Evolutionary conservation across 2,797 vertebrate species (phyloP).

Genomic region (Smutsia temminckii): DNA sequence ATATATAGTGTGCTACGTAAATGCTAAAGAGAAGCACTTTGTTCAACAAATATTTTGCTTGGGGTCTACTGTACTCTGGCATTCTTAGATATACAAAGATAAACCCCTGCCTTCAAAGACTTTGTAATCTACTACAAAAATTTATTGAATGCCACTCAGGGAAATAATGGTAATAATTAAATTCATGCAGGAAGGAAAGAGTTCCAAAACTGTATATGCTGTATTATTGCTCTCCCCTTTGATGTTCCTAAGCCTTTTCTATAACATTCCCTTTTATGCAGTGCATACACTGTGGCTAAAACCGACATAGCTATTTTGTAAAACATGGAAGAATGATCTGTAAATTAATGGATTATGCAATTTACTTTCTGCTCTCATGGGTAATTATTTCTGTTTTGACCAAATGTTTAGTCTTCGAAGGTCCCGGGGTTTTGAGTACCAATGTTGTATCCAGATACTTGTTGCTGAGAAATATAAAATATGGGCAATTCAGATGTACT

Average conservation of each 20-base stretch:
- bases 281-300: background rate
- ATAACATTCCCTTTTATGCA: background rate
- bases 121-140: background rate
- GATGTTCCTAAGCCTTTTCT: background rate
- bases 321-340: background rate
- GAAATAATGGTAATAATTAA: background rate
- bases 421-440: background rate
- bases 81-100: background rate
- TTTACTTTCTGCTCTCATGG: slow-evolving; percentile 4
- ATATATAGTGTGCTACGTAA: background rate
- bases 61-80: background rate
- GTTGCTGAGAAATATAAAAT: background rate
- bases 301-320: background rate
- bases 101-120: background rate
- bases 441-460: background rate
- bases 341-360: background rate
- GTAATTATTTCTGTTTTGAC: slow-evolving; percentile 42
- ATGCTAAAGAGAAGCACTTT: background rate
- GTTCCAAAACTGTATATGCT: background rate
- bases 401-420: slow-evolving; percentile 2
- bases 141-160: background rate
- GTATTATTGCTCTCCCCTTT: background rate
- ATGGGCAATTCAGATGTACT: background rate
- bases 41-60: background rate
- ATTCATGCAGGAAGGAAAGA: background rate